A percentile compares a stretch with the other conserved stretches of the same genome.
Evolutionary conservation across 2,888 invertebrate genomes (phyloP).

Genomic region (Dicranocentrus wangi): DNA sequence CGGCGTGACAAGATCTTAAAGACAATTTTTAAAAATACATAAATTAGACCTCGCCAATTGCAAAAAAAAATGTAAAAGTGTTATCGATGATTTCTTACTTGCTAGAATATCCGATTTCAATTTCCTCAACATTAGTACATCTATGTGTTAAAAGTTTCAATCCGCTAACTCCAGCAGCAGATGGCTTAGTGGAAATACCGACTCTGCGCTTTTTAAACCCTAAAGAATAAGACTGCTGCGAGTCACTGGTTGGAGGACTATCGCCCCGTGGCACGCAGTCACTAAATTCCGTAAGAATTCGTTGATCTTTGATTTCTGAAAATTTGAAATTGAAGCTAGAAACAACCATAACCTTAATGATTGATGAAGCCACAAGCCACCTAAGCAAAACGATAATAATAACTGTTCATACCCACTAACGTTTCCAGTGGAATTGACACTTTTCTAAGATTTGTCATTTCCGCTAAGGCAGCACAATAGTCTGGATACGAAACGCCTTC

Average conservation of each 20-base stretch:
- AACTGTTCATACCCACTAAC: constrained; percentile 64
- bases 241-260: background rate
- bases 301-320: constrained; percentile 65
- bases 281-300: constrained; percentile 49
- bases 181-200: constrained; percentile 41
- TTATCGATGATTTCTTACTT: too few species aligned
- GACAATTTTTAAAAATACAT: background rate
- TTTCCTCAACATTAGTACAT: constrained; percentile 64
- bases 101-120: constrained; percentile 69
- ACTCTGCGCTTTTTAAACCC: constrained; percentile 56
- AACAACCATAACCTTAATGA: background rate
- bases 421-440: constrained; percentile 67
- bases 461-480: constrained; percentile 63
- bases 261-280: constrained; percentile 26
- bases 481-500: constrained; percentile 65
- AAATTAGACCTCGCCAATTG: too few species aligned
- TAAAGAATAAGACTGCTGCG: background rate
- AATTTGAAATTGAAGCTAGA: too few species aligned
- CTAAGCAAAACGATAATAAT: constrained; percentile 1
- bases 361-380: background rate
- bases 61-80: too few species aligned
- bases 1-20: constrained; percentile 63
- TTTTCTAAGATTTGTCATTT: constrained; percentile 51
- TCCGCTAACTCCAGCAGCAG: constrained; percentile 58
- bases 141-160: constrained; percentile 58